Conservation (phyloP, 2,113 vertebrate genomes). For the Microtus montanus region DNA sequence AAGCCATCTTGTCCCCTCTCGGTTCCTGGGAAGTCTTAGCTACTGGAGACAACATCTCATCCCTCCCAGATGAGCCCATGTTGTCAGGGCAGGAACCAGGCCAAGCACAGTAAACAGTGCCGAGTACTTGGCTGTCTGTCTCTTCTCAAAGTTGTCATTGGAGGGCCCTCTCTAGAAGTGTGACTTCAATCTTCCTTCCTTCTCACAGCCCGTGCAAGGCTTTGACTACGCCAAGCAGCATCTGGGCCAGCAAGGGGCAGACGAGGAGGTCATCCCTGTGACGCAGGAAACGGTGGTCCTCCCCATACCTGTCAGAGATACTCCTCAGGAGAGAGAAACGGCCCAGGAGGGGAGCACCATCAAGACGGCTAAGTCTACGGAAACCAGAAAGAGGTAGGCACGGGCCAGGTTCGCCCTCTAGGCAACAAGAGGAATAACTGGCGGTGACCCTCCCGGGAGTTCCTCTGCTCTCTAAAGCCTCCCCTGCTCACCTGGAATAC, state of each 20-base stretch:
- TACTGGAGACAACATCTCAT: neutral
- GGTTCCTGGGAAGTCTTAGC: neutral
- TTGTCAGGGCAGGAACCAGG: neutral
- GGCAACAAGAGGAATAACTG: neutral
- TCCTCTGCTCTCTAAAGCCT: neutral
- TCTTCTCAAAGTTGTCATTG: neutral
- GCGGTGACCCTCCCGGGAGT: neutral
- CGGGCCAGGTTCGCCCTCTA: neutral
- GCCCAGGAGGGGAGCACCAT: slow-evolving; percentile 92
- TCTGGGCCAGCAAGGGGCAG: slow-evolving; percentile 95
- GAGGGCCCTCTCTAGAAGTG: neutral
- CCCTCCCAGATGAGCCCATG: neutral
- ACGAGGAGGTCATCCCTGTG: slow-evolving; percentile 94
- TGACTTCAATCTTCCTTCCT: slow-evolving; percentile 37
- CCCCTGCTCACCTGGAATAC: slow-evolving; percentile 21
- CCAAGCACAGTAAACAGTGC: neutral
- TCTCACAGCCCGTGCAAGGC: slow-evolving; percentile 95
- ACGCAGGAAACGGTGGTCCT: slow-evolving; percentile 96
- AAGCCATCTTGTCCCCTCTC: neutral
- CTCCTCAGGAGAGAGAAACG: slow-evolving; percentile 92
- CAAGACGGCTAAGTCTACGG: slow-evolving; percentile 91
- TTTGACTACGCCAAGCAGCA: slow-evolving; percentile 99
- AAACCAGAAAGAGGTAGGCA: slow-evolving; percentile 95
- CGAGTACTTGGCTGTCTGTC: neutral
- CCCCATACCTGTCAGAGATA: slow-evolving; percentile 92